Evolutionary conservation across 2,888 invertebrate species (phyloP).

Genomic region (Anticlea derivata): DNA sequence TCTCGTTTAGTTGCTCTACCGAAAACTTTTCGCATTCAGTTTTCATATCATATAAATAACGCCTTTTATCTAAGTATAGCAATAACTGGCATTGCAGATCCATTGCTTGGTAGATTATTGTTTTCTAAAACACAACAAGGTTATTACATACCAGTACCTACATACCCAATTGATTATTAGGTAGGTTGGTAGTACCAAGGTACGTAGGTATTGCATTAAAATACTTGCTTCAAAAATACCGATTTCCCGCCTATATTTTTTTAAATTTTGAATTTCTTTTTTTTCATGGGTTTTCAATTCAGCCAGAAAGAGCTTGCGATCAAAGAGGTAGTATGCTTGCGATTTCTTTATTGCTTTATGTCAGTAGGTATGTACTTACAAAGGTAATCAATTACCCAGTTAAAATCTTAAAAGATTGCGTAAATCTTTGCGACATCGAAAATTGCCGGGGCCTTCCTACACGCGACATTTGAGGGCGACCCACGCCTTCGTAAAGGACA

Average conservation of each 20-base stretch:
- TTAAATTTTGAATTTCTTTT: not conserved
- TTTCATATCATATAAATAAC: constrained; percentile 57
- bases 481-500: constrained; percentile 59
- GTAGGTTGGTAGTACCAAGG: no score
- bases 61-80: constrained; percentile 67
- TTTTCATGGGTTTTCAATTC: not conserved
- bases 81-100: constrained; percentile 58
- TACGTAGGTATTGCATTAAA: no score
- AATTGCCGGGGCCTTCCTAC: constrained; percentile 48
- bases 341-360: no score
- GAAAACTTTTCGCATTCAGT: constrained; percentile 53
- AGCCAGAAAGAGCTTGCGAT: no score
- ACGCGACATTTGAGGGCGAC: constrained; percentile 45
- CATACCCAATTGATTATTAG: no score
- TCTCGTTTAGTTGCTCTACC: constrained; percentile 43
- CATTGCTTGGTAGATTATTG: constrained; percentile 40
- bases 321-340: no score
- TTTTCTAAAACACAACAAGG: no score
- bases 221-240: no score
- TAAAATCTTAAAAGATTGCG: constrained; percentile 23
- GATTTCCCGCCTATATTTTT: not conserved
- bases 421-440: constrained; percentile 52
- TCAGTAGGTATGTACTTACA: no score
- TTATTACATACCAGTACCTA: no score
- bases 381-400: no score